These are phyloP conservation scores for Sesia apiformis DNA, from an alignment of 2,888 invertebrate species.

Conservation along the genomic window DNA sequence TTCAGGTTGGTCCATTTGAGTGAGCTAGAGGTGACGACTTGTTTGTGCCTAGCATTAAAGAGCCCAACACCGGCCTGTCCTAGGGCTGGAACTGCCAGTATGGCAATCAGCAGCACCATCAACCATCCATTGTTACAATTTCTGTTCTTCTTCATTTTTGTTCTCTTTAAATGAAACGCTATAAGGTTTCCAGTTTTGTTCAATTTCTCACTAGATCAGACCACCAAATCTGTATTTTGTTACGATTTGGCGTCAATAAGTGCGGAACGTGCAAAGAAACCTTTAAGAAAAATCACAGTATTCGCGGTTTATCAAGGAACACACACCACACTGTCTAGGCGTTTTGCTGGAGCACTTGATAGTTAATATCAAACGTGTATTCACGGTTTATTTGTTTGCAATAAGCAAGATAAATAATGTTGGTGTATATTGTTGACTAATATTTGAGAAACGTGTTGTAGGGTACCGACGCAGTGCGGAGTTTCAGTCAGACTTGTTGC, in stretches of 20 bases:
- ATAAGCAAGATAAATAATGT: slow-evolving; percentile 17
- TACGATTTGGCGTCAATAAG: slow-evolving; percentile 40
- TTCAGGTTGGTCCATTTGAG: slow-evolving; percentile 80
- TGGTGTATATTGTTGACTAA: slow-evolving; percentile 13
- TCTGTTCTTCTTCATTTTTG: slow-evolving; percentile 47
- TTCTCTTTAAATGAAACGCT: background rate
- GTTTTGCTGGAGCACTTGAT: slow-evolving; percentile 1
- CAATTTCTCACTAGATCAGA: no score
- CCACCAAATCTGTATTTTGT: slow-evolving; percentile 25
- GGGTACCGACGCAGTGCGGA: slow-evolving; percentile 61
- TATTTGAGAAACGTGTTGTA: slow-evolving; percentile 15
- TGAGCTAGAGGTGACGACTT: slow-evolving; percentile 86
- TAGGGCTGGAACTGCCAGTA: slow-evolving; percentile 37
- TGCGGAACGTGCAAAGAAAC: slow-evolving; percentile 28
- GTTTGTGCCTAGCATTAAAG: slow-evolving; percentile 69
- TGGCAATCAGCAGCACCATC: slow-evolving; percentile 49
- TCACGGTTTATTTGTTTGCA: slow-evolving; percentile 6
- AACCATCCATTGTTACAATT: slow-evolving; percentile 53
- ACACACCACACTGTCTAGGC: slow-evolving; percentile 7
- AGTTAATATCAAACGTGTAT: background rate
- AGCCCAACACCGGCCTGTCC: slow-evolving; percentile 52
- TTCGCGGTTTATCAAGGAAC: slow-evolving; percentile 18
- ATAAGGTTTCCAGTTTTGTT: no score
- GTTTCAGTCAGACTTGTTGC: slow-evolving; percentile 52
- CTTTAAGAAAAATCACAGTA: slow-evolving; percentile 35